Base-by-base conservation (phyloP, 2,888 invertebrate species). In the Sminthurinus aureus region DNA sequence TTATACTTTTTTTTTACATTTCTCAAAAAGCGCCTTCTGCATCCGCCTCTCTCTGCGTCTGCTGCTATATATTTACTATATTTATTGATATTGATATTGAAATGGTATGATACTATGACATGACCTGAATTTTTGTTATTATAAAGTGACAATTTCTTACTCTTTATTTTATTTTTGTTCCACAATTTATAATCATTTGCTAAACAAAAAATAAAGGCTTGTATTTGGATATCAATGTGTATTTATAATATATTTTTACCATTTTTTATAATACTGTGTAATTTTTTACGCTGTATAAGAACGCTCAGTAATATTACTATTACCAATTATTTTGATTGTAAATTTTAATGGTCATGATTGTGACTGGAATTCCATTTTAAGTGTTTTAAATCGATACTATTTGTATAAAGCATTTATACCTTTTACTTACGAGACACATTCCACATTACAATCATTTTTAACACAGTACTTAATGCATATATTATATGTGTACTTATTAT, bases 11-110 rank as follows among this genome's bases (percentile, higher is more conserved):
- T 38, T 38, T 38, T 38, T 38, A 38, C 18, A 75, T 52, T 22
- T 52, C 75, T 52, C 75, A 50, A 50, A 50, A 75, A 38, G 51
- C 52, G 80, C 81, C 81, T 81, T 58, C 80, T 74, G 81, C 64
- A 81, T 75, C 66, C 75, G 73, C 81, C 80, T 80, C 73, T 71
- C 24, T 76, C 52, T 71, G 79, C 79, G 24, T 69, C 79, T 79
- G 80, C 80, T 71, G 51, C 73, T 73, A 71, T 69, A 67, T 79
- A 69, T 69, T 50, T 38, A 51, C 79, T 67, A 80, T 38, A 69
- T 69, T 50, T 50, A 69, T 69, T 79, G 67, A 67, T 22, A 69
- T 22, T 22, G 13, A 69, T n/a, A n/a, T n/a, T n/a, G 38, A 38
- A 4, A 64, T 64, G n/a, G 3, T 64, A 64, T 64, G 64, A 64